phyloP scores from a whole-genome alignment of 2,888 invertebrate genomes.

The Ophion ventricosus region DNA sequence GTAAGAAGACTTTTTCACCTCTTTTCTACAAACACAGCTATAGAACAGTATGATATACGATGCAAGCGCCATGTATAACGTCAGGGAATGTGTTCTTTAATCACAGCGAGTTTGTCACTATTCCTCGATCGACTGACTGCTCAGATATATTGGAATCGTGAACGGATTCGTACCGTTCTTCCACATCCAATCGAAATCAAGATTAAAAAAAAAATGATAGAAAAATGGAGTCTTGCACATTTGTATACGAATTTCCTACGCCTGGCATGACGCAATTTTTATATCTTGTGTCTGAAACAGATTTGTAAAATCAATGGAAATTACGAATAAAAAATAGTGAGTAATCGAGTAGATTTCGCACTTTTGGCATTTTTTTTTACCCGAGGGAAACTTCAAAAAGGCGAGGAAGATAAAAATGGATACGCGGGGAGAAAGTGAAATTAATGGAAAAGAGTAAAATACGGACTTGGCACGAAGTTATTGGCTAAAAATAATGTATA shows the following conservation, averaged over 20 bases:
- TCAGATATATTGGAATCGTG: slow-evolving; percentile 61
- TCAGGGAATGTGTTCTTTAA: slow-evolving; percentile 58
- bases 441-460: no score
- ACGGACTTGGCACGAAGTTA: no score
- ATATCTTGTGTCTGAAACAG: no score
- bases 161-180: slow-evolving; percentile 22
- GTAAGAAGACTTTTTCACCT: slow-evolving; percentile 28
- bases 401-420: no score
- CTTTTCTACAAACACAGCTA: slow-evolving; percentile 41
- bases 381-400: no score
- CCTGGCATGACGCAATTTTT: not conserved
- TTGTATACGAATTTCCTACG: slow-evolving; percentile 1
- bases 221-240: not conserved
- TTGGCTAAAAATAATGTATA: no score
- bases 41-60: slow-evolving; percentile 42
- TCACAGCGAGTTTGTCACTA: slow-evolving; percentile 62
- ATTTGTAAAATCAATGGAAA: no score
- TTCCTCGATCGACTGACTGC: slow-evolving; percentile 37
- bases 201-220: not conserved
- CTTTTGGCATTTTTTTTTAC: no score
- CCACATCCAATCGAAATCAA: slow-evolving; percentile 13
- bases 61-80: slow-evolving; percentile 19
- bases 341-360: no score
- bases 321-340: no score
- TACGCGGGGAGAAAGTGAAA: no score